These are phyloP conservation scores for Melanostigma gelatinosum DNA, from an alignment of 2,113 vertebrate species.

Conservation along the genomic window DNA sequence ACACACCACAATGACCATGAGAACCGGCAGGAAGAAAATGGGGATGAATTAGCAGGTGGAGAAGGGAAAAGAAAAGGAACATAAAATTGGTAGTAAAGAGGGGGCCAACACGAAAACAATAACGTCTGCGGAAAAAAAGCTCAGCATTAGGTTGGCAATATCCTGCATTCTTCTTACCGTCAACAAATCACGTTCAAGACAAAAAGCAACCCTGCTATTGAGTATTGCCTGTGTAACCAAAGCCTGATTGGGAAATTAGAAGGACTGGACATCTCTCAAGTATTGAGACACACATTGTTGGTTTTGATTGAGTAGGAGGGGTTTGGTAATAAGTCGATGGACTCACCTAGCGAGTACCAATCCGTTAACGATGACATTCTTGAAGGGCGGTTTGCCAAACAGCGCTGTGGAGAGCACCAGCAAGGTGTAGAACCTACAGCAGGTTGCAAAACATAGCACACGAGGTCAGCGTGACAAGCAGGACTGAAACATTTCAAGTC, in stretches of 20 bases:
- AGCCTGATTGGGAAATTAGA: background rate
- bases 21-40: slow-evolving; percentile 8
- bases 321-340: background rate
- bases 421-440: slow-evolving; percentile 95
- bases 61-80: background rate
- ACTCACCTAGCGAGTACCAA: slow-evolving; percentile 94
- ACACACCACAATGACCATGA: slow-evolving; percentile 28
- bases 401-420: slow-evolving; percentile 95
- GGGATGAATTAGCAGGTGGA: slow-evolving; percentile 22
- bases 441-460: background rate
- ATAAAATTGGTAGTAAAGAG: background rate
- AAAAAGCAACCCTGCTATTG: background rate
- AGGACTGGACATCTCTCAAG: background rate
- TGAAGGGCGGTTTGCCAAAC: slow-evolving; percentile 96
- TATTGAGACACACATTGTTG: background rate
- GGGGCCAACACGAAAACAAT: slow-evolving; percentile 1
- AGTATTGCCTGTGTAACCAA: background rate
- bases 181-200: slow-evolving; percentile 2
- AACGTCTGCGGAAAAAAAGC: background rate
- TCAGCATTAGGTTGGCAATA: background rate
- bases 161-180: background rate
- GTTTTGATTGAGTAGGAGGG: no score
- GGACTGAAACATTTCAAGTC: background rate
- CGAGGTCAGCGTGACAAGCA: background rate
- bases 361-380: slow-evolving; percentile 97